phyloP scores from a whole-genome alignment of 2,888 invertebrate species.

The Aspidiotus rigidus region DNA sequence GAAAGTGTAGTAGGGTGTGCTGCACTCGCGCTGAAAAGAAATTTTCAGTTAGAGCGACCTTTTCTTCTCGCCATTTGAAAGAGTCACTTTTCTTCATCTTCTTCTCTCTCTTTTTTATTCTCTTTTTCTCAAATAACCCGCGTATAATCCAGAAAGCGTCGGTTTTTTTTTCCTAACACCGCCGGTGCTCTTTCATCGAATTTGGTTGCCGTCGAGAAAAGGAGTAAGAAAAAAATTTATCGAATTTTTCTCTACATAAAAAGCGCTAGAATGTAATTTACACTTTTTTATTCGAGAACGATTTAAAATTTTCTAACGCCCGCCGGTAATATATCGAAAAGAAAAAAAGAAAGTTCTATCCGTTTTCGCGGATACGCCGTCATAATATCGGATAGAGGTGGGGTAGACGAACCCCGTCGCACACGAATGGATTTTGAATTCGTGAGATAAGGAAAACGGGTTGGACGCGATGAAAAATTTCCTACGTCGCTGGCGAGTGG shows the following conservation, averaged over 20 bases:
- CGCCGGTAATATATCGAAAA: neutral
- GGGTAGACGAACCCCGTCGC: neutral
- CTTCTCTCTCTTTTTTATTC: neutral
- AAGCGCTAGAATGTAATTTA: neutral
- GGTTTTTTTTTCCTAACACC: neutral
- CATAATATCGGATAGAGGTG: conserved; percentile 1
- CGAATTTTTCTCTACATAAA: neutral
- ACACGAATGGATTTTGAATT: conserved; percentile 1
- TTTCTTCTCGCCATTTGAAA: neutral
- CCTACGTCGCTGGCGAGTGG: neutral
- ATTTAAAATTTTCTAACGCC: neutral
- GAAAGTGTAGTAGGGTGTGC: neutral
- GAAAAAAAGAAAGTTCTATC: neutral
- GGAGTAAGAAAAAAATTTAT: neutral
- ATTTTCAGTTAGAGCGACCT: neutral
- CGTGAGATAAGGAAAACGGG: conserved; percentile 1
- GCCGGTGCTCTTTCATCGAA: neutral
- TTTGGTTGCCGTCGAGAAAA: neutral
- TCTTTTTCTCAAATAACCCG: too few relatives aligned
- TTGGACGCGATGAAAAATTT: conserved; percentile 2
- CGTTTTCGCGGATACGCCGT: neutral
- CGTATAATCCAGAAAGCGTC: too few relatives aligned
- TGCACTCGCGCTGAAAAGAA: neutral
- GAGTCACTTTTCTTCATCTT: neutral
- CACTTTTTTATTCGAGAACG: neutral